Conservation (phyloP, 2,888 invertebrate genomes). For the Erebia palarica region DNA sequence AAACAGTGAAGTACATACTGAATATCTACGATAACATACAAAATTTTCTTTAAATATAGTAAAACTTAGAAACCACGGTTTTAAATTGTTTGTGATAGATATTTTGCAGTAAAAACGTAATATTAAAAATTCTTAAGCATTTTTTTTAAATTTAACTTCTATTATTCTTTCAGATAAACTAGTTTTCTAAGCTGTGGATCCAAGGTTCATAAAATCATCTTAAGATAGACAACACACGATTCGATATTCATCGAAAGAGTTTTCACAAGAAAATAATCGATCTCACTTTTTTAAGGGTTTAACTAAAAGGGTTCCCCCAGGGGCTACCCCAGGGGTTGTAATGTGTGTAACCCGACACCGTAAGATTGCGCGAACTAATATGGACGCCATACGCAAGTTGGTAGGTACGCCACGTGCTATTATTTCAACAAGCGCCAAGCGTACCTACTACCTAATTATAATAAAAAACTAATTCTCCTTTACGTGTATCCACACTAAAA, state of each 20-base stretch:
- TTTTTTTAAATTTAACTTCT: too few relatives aligned
- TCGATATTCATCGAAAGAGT: not conserved
- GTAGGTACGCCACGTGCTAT: slow-evolving; percentile 24
- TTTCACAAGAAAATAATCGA: not conserved
- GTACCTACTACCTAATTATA: slow-evolving; percentile 34
- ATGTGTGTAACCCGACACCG: slow-evolving; percentile 27
- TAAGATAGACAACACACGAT: not conserved
- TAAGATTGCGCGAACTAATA: slow-evolving; percentile 33
- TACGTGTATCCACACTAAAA: not conserved
- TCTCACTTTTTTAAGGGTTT: not conserved
- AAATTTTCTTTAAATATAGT: too few relatives aligned
- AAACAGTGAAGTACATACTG: too few relatives aligned
- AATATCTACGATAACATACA: too few relatives aligned
- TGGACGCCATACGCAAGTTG: slow-evolving; percentile 30
- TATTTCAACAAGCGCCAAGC: slow-evolving; percentile 24
- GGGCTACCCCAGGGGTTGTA: not conserved
- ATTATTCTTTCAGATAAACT: too few relatives aligned
- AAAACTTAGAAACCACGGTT: too few relatives aligned
- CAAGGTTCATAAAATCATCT: too few relatives aligned
- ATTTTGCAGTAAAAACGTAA: too few relatives aligned
- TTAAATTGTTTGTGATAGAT: too few relatives aligned
- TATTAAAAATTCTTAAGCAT: too few relatives aligned
- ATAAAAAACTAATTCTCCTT: slow-evolving; percentile 22
- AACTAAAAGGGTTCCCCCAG: not conserved
- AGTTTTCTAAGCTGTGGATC: too few relatives aligned